Conservation (phyloP, 2,113 vertebrate genomes). For the Phaethon lepturus region DNA sequence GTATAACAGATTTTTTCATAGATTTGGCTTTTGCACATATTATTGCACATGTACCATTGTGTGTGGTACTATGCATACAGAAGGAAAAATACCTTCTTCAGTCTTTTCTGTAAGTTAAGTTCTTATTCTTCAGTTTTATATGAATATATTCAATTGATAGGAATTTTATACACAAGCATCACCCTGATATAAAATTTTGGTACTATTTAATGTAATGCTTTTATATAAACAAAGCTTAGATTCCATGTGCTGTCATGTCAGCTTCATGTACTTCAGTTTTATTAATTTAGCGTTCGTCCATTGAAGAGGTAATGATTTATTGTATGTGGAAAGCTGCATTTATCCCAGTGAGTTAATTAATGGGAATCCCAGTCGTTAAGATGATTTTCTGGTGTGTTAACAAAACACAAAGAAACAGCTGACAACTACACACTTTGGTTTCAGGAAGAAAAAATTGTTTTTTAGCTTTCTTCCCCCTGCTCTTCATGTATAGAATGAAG, state of each 20-base stretch:
- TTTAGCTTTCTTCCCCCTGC: neutral
- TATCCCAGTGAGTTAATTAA: constrained; percentile 43
- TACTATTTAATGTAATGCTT: neutral
- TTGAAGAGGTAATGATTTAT: neutral
- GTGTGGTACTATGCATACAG: neutral
- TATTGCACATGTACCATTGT: neutral
- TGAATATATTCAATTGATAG: neutral
- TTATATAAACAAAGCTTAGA: neutral
- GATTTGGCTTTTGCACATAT: neutral
- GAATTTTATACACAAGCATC: neutral
- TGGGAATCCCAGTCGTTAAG: constrained; percentile 23
- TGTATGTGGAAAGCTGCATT: constrained; percentile 49
- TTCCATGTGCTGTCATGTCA: neutral
- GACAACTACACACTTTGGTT: neutral
- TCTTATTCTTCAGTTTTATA: neutral
- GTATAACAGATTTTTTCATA: neutral
- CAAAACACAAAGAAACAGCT: constrained; percentile 29
- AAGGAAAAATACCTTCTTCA: neutral
- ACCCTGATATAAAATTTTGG: neutral
- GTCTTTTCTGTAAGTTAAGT: neutral
- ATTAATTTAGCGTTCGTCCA: neutral
- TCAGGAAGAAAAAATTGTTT: neutral
- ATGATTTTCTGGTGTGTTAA: constrained; percentile 12
- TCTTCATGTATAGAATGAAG: neutral
- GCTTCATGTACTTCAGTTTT: neutral